Base-by-base conservation (phyloP, 64 coral and sea anemone genomes). In the Orbicella faveolata region DNA sequence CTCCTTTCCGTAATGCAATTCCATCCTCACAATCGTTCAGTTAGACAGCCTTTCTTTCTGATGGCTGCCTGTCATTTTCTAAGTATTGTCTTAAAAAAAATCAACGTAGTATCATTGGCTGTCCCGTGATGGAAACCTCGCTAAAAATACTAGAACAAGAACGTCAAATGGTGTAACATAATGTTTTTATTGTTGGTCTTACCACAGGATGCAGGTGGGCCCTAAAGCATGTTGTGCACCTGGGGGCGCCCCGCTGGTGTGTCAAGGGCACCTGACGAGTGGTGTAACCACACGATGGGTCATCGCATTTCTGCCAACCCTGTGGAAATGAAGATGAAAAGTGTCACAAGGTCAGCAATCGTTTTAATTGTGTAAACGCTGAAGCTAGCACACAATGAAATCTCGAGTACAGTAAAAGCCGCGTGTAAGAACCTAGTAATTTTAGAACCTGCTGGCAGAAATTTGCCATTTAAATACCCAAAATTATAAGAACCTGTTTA, bases 221-320 rank as follows among this genome's bases (percentile, higher is more conserved):
- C 21, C 97, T 91, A 39, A 87, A 68, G 89, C 97, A 99, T 59
- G 86, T 51, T 76, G 94, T 88, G 62, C 97, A 99, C 62, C 76
- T 68, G 15, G 91, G 91, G 39, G 88, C 88, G 35, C 97, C 97
- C 55, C 97, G 89, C 11, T 91, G 84, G 89, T 66, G 88, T 51
- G 68, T 75, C 13, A 95, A 74, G 15, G 94, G 91, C 25, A 99
- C 85, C 55, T 99, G 91, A 72, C 97, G 91, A 33, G 97, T 96
- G 4, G 83, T 84, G 61, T 99, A 92, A 66, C 87, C 91, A 93
- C 96, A 98, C 16, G 96, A 98, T 6, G 92, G 96, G 53, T 98
- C 96, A 20, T 98, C 96, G 44, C 96, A 98, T 77, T 89, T 94
- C 53, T 94, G 96, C 96, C 96, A 98, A 3, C 96, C 96, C 96